phyloP scores from a whole-genome alignment of 2,888 invertebrate genomes.

The Aromia moschata region DNA sequence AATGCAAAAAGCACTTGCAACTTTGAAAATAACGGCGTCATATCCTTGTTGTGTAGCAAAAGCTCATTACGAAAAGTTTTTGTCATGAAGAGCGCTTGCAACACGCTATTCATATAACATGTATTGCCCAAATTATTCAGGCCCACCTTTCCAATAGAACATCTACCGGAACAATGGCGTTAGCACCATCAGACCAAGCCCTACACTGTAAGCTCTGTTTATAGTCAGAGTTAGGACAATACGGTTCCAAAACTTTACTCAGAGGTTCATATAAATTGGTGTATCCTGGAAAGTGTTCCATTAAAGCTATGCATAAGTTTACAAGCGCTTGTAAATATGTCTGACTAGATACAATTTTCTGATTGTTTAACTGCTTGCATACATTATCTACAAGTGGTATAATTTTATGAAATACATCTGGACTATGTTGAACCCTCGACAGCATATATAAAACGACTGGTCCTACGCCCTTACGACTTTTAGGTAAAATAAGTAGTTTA shows the following conservation, averaged over 20 bases:
- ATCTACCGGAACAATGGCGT: slow-evolving; percentile 45
- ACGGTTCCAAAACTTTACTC: slow-evolving; percentile 55
- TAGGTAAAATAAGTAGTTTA: slow-evolving; percentile 66
- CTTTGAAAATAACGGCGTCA: slow-evolving; percentile 69
- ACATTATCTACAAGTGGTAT: slow-evolving; percentile 63
- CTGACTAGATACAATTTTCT: slow-evolving; percentile 65
- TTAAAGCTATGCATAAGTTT: slow-evolving; percentile 67
- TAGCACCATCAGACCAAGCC: slow-evolving; percentile 58
- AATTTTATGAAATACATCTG: slow-evolving; percentile 63
- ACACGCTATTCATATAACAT: slow-evolving; percentile 88
- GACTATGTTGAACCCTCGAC: slow-evolving; percentile 69
- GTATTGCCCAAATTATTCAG: slow-evolving; percentile 87
- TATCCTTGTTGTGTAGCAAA: slow-evolving; percentile 65
- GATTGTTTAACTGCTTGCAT: slow-evolving; percentile 67
- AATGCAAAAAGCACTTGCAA: slow-evolving; percentile 80
- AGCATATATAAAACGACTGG: slow-evolving; percentile 74
- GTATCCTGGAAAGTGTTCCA: slow-evolving; percentile 64
- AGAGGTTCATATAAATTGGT: slow-evolving; percentile 56
- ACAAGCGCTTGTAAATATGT: slow-evolving; percentile 69
- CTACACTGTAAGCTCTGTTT: slow-evolving; percentile 55
- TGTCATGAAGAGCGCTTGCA: slow-evolving; percentile 85
- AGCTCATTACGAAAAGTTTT: slow-evolving; percentile 79
- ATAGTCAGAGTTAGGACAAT: slow-evolving; percentile 51
- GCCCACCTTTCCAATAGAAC: slow-evolving; percentile 71
- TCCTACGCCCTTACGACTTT: slow-evolving; percentile 67